Conservation (phyloP, 2,888 invertebrate genomes). For the Pasiphila rectangulata region DNA sequence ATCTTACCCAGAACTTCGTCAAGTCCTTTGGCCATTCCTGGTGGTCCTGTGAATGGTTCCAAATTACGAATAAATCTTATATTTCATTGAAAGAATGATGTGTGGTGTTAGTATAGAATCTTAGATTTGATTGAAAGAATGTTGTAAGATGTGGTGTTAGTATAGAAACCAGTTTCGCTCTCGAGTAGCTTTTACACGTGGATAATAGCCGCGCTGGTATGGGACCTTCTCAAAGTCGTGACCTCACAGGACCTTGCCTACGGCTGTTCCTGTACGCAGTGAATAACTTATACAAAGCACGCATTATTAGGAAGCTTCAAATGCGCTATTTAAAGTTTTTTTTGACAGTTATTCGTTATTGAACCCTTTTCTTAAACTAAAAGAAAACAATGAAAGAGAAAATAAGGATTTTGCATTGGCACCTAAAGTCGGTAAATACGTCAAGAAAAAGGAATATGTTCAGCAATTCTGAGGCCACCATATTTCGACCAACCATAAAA, state of each 20-base stretch:
- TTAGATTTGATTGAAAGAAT: no score
- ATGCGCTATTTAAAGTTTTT: conserved; percentile 22
- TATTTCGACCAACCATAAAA: no score
- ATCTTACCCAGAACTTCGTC: conserved; percentile 42
- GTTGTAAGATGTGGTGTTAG: conserved; percentile 32
- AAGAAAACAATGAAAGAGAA: no score
- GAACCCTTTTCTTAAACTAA: not conserved
- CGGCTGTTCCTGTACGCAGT: conserved; percentile 45
- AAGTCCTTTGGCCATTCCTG: conserved; percentile 28
- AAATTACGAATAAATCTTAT: no score
- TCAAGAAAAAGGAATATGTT: no score
- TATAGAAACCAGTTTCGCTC: conserved; percentile 47
- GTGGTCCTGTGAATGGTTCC: conserved; percentile 1
- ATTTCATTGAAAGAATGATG: no score
- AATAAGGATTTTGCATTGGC: no score
- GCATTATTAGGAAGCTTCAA: conserved; percentile 26
- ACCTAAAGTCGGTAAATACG: no score
- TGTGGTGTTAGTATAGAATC: no score
- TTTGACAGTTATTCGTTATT: not conserved
- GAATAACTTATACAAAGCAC: conserved; percentile 28
- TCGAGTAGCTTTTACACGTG: conserved; percentile 37
- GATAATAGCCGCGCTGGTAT: conserved; percentile 60
- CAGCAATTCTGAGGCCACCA: no score
- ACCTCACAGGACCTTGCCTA: conserved; percentile 69
- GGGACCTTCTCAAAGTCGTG: conserved; percentile 73